Conservation (phyloP, 2,797 vertebrate genomes). For the Oophaga sylvatica region DNA sequence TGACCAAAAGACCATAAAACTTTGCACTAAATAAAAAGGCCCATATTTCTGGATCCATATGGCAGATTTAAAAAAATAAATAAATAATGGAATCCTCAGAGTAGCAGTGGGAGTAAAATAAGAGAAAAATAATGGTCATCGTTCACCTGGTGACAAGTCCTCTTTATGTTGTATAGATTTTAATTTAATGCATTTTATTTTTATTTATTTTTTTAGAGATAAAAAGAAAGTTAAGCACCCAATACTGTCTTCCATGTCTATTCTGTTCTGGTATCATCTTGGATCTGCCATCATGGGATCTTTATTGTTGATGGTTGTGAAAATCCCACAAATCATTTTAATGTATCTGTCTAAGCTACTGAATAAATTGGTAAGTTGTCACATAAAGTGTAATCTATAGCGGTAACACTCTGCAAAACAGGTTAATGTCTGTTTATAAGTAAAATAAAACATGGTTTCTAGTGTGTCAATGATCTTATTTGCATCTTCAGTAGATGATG, state of each 20-base stretch:
- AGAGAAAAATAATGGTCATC: no score
- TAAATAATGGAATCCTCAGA: no score
- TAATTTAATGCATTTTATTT: not conserved
- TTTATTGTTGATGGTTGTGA: conserved; percentile 71
- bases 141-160: no score
- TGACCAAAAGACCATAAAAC: no score
- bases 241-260: conserved; percentile 74
- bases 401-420: no score
- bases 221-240: conserved; percentile 70
- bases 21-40: no score
- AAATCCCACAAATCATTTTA: conserved; percentile 74
- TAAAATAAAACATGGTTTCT: no score
- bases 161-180: not conserved
- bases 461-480: not conserved
- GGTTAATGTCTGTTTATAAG: no score
- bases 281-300: conserved; percentile 79
- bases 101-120: no score
- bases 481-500: not conserved
- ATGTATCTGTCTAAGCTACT: conserved; percentile 65
- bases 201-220: conserved; percentile 72
- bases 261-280: conserved; percentile 78
- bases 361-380: conserved; percentile 72
- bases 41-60: no score
- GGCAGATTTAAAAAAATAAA: no score
- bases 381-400: no score